phyloP scores from a whole-genome alignment of 2,113 vertebrate genomes.

The Platysternon megacephalum region DNA sequence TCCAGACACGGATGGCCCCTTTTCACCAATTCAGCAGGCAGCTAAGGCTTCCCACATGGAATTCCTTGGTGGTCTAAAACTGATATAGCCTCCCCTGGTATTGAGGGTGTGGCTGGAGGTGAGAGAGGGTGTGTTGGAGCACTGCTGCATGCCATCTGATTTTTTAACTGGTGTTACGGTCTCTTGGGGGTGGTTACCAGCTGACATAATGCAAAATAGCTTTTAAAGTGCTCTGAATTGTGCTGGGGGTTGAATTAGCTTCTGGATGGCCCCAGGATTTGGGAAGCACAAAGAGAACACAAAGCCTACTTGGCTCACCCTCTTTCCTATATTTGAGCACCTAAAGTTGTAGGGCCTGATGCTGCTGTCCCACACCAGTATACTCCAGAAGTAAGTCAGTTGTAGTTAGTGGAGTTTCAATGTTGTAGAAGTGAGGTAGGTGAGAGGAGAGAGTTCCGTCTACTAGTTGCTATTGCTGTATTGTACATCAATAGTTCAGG shows the following conservation, averaged over 20 bases:
- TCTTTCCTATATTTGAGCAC: not conserved
- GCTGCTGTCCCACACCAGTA: not conserved
- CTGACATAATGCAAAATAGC: constrained; percentile 12
- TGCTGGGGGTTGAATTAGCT: not conserved
- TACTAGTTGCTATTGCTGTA: not conserved
- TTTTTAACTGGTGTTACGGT: constrained; percentile 16
- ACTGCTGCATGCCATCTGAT: not conserved
- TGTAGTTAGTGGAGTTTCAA: not conserved
- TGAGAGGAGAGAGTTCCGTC: not conserved
- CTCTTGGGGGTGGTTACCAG: constrained; percentile 1
- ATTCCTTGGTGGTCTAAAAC: not conserved
- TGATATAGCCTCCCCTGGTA: not conserved
- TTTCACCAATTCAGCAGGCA: not conserved
- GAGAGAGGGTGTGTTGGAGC: not conserved
- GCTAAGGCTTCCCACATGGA: not conserved
- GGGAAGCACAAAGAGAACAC: not conserved
- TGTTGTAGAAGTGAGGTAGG: not conserved
- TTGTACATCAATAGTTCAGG: not conserved
- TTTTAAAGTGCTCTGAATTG: constrained; percentile 36
- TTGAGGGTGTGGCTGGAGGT: not conserved
- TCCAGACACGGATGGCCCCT: not conserved
- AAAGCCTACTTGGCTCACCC: not conserved
- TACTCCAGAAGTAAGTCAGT: not conserved
- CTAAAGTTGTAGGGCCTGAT: not conserved
- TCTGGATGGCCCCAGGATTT: not conserved